Percentiles rank a stretch among this genome's conserved stretches.
Conservation (phyloP, 2,797 vertebrate genomes). For the Peromyscus melanophrys region DNA sequence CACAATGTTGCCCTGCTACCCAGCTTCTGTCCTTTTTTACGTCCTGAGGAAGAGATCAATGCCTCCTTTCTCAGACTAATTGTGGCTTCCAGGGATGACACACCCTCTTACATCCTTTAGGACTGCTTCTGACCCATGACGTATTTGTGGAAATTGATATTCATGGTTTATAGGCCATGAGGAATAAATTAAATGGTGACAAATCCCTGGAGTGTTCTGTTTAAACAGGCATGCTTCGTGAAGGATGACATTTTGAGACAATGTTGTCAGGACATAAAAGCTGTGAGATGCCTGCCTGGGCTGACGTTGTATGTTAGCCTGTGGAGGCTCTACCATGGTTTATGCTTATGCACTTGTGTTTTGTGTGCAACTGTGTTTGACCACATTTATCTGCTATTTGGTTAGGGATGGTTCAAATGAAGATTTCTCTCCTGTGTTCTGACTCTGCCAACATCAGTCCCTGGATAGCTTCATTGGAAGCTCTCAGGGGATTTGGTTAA, state of each 20-base stretch:
- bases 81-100: neutral
- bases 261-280: conserved; percentile 63
- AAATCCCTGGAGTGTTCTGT: conserved; percentile 70
- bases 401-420: neutral
- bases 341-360: neutral
- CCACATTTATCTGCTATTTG: neutral
- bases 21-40: neutral
- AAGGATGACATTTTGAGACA: conserved; percentile 44
- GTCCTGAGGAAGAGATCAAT: neutral
- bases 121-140: conserved; percentile 47
- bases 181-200: conserved; percentile 76
- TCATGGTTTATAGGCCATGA: conserved; percentile 70
- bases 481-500: neutral
- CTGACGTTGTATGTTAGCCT: neutral
- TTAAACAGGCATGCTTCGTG: conserved; percentile 71
- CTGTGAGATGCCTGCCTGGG: neutral
- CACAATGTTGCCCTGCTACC: neutral
- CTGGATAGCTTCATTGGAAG: accelerated
- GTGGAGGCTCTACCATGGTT: neutral
- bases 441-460: neutral
- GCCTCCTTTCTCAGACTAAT: conserved; percentile 27
- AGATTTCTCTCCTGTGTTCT: accelerated
- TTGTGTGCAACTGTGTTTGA: neutral
- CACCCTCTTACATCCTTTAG: neutral
- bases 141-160: conserved; percentile 79